Conservation (phyloP, 1,140 invertebrate species). For the Drosophila arawakana region DNA sequence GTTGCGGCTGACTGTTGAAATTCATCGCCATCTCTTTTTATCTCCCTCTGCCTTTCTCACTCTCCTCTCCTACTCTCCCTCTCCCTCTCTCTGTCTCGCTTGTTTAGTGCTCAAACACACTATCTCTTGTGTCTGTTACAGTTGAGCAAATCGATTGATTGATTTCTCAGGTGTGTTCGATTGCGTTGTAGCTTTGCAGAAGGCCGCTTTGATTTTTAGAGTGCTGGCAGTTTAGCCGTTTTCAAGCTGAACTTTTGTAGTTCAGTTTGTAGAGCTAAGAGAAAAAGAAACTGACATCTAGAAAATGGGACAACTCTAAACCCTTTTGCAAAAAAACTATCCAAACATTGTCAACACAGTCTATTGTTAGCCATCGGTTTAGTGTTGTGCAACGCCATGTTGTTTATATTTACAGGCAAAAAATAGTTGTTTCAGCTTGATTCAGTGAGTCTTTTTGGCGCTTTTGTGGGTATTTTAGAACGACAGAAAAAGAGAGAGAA, state of each 20-base stretch:
- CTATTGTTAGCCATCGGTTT: conserved; percentile 35
- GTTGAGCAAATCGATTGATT: conserved; percentile 81
- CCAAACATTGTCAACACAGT: conserved; percentile 12
- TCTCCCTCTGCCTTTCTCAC: not conserved
- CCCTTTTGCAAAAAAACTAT: too few species aligned
- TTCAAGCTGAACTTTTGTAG: not conserved
- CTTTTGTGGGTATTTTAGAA: conserved; percentile 37
- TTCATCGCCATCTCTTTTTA: conserved; percentile 4
- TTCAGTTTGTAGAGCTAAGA: too few species aligned
- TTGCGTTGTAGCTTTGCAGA: conserved; percentile 49
- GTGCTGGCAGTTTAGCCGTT: conserved; percentile 24
- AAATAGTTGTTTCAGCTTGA: conserved; percentile 31
- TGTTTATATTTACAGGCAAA: conserved; percentile 46
- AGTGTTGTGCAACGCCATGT: conserved; percentile 71
- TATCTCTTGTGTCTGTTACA: conserved; percentile 54
- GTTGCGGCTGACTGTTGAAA: conserved; percentile 70
- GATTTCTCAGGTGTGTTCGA: conserved; percentile 80
- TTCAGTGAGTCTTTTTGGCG: conserved; percentile 26
- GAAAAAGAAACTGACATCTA: too few species aligned
- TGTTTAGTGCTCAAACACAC: conserved; percentile 1
- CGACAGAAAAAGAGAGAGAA: conserved; percentile 2
- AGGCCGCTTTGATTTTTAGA: conserved; percentile 51
- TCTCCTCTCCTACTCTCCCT: not conserved
- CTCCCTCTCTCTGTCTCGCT: not conserved
- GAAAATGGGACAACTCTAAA: too few species aligned